Conservation (phyloP, 2,113 vertebrate species). For the Morone chrysops region DNA sequence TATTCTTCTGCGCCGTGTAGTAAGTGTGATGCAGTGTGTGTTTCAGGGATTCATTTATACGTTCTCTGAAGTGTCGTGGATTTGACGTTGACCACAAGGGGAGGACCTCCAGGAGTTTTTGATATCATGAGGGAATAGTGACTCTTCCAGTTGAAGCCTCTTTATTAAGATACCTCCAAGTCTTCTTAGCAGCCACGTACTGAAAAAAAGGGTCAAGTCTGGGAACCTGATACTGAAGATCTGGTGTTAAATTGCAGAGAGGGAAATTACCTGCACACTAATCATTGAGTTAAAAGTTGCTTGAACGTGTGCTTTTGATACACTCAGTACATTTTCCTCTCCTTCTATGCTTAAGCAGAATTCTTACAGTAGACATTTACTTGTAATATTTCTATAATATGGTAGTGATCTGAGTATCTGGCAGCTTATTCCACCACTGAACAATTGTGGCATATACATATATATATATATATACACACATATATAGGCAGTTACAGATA, state of each 20-base stretch:
- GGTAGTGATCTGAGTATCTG: too few relatives aligned
- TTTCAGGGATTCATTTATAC: constrained; percentile 66
- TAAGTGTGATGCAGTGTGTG: background rate
- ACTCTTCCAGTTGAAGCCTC: background rate
- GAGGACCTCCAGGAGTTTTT: constrained; percentile 65
- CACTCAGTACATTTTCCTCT: background rate
- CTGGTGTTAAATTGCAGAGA: background rate
- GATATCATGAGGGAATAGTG: constrained; percentile 15
- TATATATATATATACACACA: too few relatives aligned
- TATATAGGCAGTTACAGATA: background rate
- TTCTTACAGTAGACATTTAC: background rate
- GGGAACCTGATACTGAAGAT: background rate
- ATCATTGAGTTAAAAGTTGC: background rate
- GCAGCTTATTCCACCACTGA: background rate
- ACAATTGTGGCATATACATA: background rate
- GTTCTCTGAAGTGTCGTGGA: constrained; percentile 42
- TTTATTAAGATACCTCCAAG: background rate
- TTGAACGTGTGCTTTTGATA: background rate
- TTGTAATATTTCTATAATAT: background rate
- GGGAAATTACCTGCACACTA: background rate
- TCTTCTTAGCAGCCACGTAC: background rate
- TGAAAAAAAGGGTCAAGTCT: background rate
- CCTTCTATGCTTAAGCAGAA: background rate
- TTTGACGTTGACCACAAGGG: constrained; percentile 59
- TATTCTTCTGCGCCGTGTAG: background rate